These are phyloP conservation scores for Erythrolamprus reginae DNA, from an alignment of 2,113 vertebrate species.

Conservation along the genomic window DNA sequence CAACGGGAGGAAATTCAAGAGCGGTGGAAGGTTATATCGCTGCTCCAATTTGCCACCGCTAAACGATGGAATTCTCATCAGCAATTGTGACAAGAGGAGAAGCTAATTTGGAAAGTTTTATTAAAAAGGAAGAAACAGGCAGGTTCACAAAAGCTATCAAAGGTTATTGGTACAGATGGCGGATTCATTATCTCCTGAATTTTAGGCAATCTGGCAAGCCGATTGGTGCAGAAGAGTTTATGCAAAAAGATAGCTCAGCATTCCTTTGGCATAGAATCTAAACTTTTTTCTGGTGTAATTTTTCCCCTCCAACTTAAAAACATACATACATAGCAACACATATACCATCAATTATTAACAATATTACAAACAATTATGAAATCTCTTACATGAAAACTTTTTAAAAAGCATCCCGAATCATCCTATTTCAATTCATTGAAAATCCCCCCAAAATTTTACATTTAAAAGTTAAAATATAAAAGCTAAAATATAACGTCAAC, in stretches of 20 bases:
- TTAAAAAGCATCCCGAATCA: too few species aligned
- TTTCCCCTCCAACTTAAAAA: too few species aligned
- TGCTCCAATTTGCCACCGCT: neutral
- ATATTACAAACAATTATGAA: too few species aligned
- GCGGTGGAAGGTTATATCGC: neutral
- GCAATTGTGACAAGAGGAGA: neutral
- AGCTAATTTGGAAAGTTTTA: neutral
- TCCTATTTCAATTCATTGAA: too few species aligned
- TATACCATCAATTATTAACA: too few species aligned
- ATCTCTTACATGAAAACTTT: too few species aligned
- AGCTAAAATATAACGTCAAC: too few species aligned
- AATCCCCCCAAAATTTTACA: too few species aligned
- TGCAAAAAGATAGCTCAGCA: neutral
- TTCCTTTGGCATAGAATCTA: neutral
- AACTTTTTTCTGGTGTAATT: too few species aligned
- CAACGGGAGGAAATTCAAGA: neutral
- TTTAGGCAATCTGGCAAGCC: neutral
- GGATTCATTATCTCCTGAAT: neutral
- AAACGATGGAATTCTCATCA: neutral
- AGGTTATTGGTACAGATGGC: neutral
- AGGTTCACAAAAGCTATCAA: neutral
- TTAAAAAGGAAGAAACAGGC: neutral
- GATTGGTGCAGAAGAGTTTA: neutral
- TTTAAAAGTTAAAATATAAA: too few species aligned
- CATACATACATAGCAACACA: too few species aligned